Base-by-base conservation (phyloP, 2,797 vertebrate genomes). In the Euphonia xanthogaster region DNA sequence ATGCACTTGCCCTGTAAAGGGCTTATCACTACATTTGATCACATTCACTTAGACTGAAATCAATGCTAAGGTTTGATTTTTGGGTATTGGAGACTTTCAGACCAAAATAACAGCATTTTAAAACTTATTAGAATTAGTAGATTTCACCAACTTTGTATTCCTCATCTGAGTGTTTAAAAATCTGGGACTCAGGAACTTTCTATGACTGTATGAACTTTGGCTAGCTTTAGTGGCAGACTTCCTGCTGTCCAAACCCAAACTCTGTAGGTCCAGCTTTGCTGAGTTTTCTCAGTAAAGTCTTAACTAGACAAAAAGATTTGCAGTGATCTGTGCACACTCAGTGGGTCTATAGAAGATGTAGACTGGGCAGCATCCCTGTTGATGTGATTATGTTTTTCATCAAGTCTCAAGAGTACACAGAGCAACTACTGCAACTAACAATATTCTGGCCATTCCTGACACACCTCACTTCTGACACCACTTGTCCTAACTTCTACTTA, bases 11-110 rank as follows among this genome's bases (percentile, higher is more conserved):
- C 28, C 2, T 1, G 19, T 66, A 45, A 91, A 87, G 50, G 33
- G 54, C 68, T 86, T 93, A 31, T 66, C 87, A 21, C 28, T 60
- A 31, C 21, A 88, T 79, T 48, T 84, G 44, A 60, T 80, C 40
- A 12, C 47, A 72, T 42, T 82, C 67, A 53, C 10, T 88, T 28
- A 51, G 12, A 67, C 21, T 30, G 73, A 81, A 85, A 85, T 73
- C 44, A 83, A 50, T 79, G 67, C 30, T 40, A 51, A 79, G 21
- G 23, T 68, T 61, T 93, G n/a, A 76, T 63, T 93, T 85, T 66
- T 66, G 57, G 39, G 31, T 72, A 86, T 37, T 55, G 62, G 47
- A 72, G 66, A 31, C 50, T 68, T 86, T 65, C n/a, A 90, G 44
- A 44, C 13, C 2, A 2, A 20, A 84, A 37, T 14, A 83, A 35